A percentile compares a stretch with the other conserved stretches of the same genome.
These are phyloP conservation scores for Coryphaenoides rupestris DNA, from an alignment of 2,113 vertebrate species.

Conservation along the genomic window DNA sequence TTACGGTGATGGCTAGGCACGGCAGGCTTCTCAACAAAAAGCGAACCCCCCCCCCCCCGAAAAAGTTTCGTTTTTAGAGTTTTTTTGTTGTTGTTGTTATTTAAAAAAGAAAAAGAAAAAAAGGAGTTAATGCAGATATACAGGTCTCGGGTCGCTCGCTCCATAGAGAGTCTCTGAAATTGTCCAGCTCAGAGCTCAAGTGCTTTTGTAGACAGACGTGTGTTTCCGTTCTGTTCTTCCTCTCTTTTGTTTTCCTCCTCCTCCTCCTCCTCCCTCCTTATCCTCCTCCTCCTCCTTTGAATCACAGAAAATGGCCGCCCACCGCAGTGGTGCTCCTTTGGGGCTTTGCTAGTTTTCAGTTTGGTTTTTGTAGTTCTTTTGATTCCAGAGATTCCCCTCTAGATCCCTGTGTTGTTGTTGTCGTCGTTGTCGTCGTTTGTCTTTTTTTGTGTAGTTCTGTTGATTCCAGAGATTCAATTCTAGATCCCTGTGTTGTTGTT, in stretches of 20 bases:
- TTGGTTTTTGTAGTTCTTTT: no score
- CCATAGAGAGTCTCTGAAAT: constrained; percentile 58
- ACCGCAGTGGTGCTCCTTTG: constrained; percentile 18
- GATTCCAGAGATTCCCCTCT: no score
- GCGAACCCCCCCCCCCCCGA: no score
- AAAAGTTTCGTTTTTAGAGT: no score
- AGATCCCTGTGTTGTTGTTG: no score
- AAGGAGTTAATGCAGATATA: constrained; percentile 44
- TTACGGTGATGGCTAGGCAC: constrained; percentile 58
- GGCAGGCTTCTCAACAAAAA: constrained; percentile 41
- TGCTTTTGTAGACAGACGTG: constrained; percentile 60
- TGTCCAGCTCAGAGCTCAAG: constrained; percentile 60
- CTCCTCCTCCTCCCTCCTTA: no score
- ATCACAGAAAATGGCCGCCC: constrained; percentile 32
- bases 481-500: no score
- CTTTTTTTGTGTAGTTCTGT: background rate
- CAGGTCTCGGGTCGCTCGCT: constrained; percentile 15
- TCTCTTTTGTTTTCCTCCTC: constrained; percentile 10
- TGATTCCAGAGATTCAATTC: no score
- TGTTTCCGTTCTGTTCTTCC: constrained; percentile 35
- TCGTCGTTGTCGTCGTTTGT: background rate
- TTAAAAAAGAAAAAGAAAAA: constrained; percentile 6
- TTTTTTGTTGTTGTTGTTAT: no score
- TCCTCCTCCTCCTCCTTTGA: no score
- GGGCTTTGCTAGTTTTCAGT: constrained; percentile 8